Conservation (phyloP, 2,797 vertebrate genomes). For the Uromys caudimaculatus region DNA sequence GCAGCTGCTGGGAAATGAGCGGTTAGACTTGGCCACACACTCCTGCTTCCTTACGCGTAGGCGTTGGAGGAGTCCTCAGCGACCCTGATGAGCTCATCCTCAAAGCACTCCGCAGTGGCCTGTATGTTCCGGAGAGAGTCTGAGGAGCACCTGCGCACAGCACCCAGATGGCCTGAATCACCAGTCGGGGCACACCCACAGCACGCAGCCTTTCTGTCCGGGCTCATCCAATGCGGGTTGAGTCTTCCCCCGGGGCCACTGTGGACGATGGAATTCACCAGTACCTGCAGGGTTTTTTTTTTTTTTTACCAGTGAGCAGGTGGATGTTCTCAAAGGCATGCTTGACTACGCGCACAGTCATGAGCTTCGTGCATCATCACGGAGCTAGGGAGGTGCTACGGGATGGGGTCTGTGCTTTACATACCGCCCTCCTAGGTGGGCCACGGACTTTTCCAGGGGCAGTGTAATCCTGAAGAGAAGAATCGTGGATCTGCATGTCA, state of each 20-base stretch:
- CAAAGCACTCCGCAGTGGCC: neutral
- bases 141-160: neutral
- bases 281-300: neutral
- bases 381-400: neutral
- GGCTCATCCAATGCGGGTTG: neutral
- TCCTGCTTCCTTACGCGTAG: neutral
- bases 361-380: neutral
- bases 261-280: neutral
- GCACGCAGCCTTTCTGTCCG: neutral
- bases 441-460: neutral
- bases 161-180: neutral
- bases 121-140: neutral
- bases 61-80: neutral
- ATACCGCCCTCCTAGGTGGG: no score
- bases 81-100: neutral
- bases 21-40: neutral
- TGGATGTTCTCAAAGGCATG: neutral
- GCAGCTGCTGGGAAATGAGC: neutral
- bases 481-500: no score
- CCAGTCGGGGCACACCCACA: neutral
- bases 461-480: neutral
- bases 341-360: neutral
- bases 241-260: neutral
- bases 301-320: neutral
- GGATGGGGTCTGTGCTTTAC: neutral